phyloP scores from a whole-genome alignment of 2,113 vertebrate genomes.

The Gopherus flavomarginatus region DNA sequence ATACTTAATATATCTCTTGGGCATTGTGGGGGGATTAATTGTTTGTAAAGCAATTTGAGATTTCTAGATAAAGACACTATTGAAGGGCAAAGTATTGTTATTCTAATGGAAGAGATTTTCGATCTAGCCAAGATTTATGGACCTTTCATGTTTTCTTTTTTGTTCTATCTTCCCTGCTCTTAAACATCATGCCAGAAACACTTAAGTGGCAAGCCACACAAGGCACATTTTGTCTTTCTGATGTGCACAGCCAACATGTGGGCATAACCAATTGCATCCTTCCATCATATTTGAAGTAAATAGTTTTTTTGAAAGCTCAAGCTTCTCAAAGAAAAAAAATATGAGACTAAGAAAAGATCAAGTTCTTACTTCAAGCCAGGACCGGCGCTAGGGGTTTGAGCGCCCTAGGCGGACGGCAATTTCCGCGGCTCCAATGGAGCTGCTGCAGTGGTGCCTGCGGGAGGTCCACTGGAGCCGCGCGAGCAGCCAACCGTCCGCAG shows the following conservation, averaged over 20 bases:
- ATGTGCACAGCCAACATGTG: neutral
- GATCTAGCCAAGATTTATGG: neutral
- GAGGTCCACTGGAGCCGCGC: no score
- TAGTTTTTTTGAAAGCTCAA: neutral
- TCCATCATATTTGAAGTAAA: neutral
- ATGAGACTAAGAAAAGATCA: neutral
- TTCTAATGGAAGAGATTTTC: constrained; percentile 6
- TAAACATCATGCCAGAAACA: neutral
- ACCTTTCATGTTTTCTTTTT: neutral
- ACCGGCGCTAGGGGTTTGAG: no score
- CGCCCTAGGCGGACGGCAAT: no score
- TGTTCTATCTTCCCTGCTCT: neutral
- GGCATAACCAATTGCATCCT: constrained; percentile 10
- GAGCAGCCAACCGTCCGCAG: no score
- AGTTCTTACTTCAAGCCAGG: neutral
- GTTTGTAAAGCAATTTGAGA: neutral
- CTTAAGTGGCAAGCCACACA: neutral
- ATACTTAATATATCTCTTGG: neutral
- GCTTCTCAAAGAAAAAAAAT: neutral
- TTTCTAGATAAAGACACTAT: constrained; percentile 2
- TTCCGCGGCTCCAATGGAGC: no score
- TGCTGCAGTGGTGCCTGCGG: no score
- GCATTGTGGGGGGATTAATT: neutral
- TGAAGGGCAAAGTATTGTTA: constrained; percentile 10
- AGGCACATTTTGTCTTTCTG: neutral